Percentiles rank a stretch among this genome's conserved stretches.
These are phyloP conservation scores for Platygyra sinensis DNA, from an alignment of 64 coral and sea anemone genomes.

Conservation along the genomic window DNA sequence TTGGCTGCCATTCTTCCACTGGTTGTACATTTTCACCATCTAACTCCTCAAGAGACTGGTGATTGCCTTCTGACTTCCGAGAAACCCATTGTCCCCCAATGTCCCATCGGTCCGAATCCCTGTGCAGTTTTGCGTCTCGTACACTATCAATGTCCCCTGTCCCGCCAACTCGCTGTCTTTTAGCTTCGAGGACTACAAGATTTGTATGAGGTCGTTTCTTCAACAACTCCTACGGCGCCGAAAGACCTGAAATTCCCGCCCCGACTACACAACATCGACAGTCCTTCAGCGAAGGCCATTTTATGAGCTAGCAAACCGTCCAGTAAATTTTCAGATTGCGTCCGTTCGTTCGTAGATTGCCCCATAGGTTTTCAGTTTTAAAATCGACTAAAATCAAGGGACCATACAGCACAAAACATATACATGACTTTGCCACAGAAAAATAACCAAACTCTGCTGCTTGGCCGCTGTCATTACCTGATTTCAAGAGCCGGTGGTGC, in stretches of 20 bases:
- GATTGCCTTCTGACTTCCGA: conserved; percentile 65
- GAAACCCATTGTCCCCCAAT: too few species aligned
- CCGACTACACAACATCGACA: conserved; percentile 88
- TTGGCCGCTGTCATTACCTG: too few species aligned
- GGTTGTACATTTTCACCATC: conserved; percentile 82
- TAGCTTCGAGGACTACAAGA: conserved; percentile 90
- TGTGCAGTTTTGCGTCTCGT: too few species aligned
- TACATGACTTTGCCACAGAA: too few species aligned
- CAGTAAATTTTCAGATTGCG: background rate
- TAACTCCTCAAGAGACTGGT: conserved; percentile 75
- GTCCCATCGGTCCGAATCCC: too few species aligned
- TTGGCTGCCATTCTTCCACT: conserved; percentile 82
- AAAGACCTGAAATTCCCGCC: conserved; percentile 87
- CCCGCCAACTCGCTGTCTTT: conserved; percentile 73
- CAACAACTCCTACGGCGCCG: conserved; percentile 76
- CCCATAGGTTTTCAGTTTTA: background rate
- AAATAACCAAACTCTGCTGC: too few species aligned
- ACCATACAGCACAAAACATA: too few species aligned
- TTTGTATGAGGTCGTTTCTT: conserved; percentile 46
- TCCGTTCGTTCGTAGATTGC: background rate
- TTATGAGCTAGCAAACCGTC: too few species aligned
- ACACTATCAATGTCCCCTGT: too few species aligned
- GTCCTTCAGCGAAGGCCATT: background rate
- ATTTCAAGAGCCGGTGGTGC: too few species aligned
- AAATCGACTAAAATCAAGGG: too few species aligned